Evolutionary conservation across 2,888 invertebrate genomes (phyloP), one percentile per base, ranked within the genome.

Genomic region (Lysandra coridon): DNA sequence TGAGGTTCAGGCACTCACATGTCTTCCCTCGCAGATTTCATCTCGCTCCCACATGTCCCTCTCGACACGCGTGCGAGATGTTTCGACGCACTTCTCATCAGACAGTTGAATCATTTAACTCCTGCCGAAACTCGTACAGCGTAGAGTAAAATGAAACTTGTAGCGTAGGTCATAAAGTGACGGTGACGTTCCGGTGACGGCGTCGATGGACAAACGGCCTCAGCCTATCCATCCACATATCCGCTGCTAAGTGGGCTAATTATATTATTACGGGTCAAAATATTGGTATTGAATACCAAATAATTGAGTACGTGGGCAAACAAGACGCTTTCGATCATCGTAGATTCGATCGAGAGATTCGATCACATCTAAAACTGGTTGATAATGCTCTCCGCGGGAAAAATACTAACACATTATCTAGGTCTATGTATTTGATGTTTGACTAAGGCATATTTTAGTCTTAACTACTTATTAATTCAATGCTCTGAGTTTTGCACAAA

Each of bases 181-280:
- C 44, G 1, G 7, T 44, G 7, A 44, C 49, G 49, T 49, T 10
- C 49, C 49, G 49, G 49, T 6, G 49, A 12, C 49, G 49, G 44
- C 10, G 10, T 2, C 49, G 2, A 2, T 49, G 49, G 49, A 49
- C 10, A 49, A 49, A 49, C 49, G 49, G 12, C 64, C 1, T 23
- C 1, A 4, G 64, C 64, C 64, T 64, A 17, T 17, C 60, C n/a
- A 30, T 30, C 64, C 64, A 12, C 12, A 30, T 14, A 64, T 69
- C 69, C 69, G 33, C 69, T 12, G 33, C 69, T 33, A 69, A 69
- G 69, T 69, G 69, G 69, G 69, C 69, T 69, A 69, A 69, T 69
- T 37, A 69, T 69, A 69, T 69, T 69, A 69, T 69, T 69, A 69
- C 69, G 69, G 69, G 33, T 69, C 69, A 33, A 69, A 69, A 69